These are phyloP conservation scores for Melozone crissalis DNA, from an alignment of 2,113 vertebrate genomes.

Conservation along the genomic window DNA sequence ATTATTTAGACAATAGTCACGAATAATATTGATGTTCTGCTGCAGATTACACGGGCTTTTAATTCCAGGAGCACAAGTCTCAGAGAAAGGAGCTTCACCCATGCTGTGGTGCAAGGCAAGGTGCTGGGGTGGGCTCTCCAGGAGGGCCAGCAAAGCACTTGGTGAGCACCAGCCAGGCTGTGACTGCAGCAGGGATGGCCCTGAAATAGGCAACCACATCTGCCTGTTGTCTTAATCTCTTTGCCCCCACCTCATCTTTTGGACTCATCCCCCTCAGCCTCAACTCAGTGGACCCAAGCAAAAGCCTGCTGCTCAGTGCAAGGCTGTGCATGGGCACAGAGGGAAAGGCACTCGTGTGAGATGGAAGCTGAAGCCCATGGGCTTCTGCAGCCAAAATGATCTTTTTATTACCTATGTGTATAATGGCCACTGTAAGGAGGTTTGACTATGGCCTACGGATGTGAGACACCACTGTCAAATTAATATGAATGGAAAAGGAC, in stretches of 20 bases:
- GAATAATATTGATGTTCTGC: not conserved
- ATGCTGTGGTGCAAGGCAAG: accelerated
- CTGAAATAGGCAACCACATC: accelerated
- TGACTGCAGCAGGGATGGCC: accelerated
- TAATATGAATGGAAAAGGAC: slow-evolving; percentile 17
- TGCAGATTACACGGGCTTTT: not conserved
- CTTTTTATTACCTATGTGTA: not conserved
- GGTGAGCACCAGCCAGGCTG: not conserved
- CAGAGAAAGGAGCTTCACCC: not conserved
- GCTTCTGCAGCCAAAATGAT: not conserved
- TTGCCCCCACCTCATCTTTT: not conserved
- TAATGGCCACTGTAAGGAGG: slow-evolving; percentile 12
- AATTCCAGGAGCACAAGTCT: not conserved
- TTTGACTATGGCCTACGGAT: slow-evolving; percentile 8
- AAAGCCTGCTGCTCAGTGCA: not conserved
- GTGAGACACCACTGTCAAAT: not conserved
- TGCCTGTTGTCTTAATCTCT: not conserved
- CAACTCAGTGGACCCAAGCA: not conserved
- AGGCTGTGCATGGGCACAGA: not conserved
- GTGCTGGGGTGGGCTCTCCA: not conserved
- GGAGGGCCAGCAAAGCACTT: not conserved
- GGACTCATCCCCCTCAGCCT: not conserved
- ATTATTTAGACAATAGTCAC: not conserved
- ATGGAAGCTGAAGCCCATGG: not conserved
- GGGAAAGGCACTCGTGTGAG: accelerated